Evolutionary conservation across 2,888 invertebrate genomes (phyloP).

Genomic region (Melanostoma scalare): DNA sequence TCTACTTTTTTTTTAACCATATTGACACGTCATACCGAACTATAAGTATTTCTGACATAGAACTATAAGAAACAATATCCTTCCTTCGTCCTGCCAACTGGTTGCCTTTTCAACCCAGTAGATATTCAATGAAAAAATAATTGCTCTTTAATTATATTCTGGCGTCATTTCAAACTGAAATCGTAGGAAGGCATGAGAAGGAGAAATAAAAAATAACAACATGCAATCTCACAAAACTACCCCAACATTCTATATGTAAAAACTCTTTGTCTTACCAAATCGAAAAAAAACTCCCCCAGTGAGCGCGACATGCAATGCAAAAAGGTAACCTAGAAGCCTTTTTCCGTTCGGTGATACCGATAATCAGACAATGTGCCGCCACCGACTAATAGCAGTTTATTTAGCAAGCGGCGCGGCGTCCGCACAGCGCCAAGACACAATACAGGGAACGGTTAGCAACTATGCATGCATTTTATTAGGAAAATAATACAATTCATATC

Average conservation of each 20-base stretch:
- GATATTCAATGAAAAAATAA: conserved; percentile 62
- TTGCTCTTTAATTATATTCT: conserved; percentile 68
- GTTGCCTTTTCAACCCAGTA: conserved; percentile 42
- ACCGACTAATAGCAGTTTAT: conserved; percentile 66
- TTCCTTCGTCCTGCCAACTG: conserved; percentile 3
- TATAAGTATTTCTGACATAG: too few relatives aligned
- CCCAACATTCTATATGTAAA: conserved; percentile 20
- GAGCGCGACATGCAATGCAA: conserved; percentile 51
- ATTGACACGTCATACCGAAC: too few relatives aligned
- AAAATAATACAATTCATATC: conserved; percentile 42
- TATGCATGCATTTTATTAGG: conserved; percentile 8
- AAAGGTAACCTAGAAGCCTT: conserved; percentile 46
- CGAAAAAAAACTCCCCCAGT: conserved; percentile 12
- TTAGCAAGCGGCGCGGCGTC: conserved; percentile 10
- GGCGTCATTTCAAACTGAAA: conserved; percentile 43
- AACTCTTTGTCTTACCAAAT: conserved; percentile 8
- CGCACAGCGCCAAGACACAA: conserved; percentile 13
- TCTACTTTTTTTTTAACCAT: too few relatives aligned
- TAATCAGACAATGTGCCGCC: conserved; percentile 73
- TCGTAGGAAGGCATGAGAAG: conserved; percentile 8
- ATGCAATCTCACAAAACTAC: conserved; percentile 18
- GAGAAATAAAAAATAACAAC: conserved; percentile 8
- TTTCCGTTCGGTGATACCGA: conserved; percentile 57
- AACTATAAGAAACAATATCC: neutral
- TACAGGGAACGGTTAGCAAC: conserved; percentile 5